Evolutionary conservation across 2,888 invertebrate species (phyloP).

Genomic region (Aphrophora alni): DNA sequence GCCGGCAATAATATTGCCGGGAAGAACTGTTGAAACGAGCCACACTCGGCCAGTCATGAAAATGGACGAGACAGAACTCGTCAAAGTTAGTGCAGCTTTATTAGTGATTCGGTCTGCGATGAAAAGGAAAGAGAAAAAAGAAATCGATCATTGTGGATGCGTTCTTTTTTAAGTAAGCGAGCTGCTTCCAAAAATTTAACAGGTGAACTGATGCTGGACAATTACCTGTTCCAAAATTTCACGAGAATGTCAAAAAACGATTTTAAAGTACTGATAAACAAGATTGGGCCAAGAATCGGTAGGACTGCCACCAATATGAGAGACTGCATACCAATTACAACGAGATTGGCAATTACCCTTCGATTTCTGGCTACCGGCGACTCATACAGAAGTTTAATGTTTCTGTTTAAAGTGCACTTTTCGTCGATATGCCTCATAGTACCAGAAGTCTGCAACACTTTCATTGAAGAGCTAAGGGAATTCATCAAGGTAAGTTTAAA

Average conservation of each 20-base stretch:
- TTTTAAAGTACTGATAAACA: constrained; percentile 36
- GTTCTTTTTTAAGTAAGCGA: too few relatives aligned
- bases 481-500: too few relatives aligned
- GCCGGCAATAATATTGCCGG: too few relatives aligned
- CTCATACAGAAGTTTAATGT: constrained; percentile 40
- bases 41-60: too few relatives aligned
- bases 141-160: too few relatives aligned
- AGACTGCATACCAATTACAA: constrained; percentile 32
- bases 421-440: constrained; percentile 31
- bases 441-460: constrained; percentile 26
- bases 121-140: too few relatives aligned
- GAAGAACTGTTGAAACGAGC: too few relatives aligned
- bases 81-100: too few relatives aligned
- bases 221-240: constrained; percentile 17
- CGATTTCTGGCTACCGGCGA: constrained; percentile 41
- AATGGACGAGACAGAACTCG: too few relatives aligned
- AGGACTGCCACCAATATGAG: constrained; percentile 36
- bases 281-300: constrained; percentile 40
- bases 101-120: too few relatives aligned
- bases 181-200: background rate
- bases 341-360: constrained; percentile 37
- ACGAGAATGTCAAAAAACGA: constrained; percentile 39
- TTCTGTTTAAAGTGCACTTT: constrained; percentile 33
- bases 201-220: constrained; percentile 19
- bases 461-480: too few relatives aligned